Evolutionary conservation across 2,113 vertebrate species (phyloP), one percentile per base, ranked within the genome.

Genomic region (Ceyx margarethae): DNA sequence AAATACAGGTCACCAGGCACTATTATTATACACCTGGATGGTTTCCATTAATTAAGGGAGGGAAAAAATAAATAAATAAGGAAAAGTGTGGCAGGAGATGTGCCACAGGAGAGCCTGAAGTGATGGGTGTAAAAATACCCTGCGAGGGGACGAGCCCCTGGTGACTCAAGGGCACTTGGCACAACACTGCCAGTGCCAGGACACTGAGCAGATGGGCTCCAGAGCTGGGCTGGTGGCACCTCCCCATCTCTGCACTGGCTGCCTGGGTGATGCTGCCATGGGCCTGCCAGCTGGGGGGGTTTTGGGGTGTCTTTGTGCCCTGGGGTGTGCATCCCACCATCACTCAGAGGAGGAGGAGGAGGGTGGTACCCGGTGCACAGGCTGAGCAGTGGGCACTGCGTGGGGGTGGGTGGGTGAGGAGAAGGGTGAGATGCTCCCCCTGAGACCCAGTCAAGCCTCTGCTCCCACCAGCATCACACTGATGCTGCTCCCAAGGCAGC

Each of bases 121-220:
- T 0, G 1, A 31, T 10, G 56, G 51, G 57, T n/a, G 85, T 21
- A 68, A 40, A 83, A 65, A 81, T 22, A 76, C 35, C 60, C 58
- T 1, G 0, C 0, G 6, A 1, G 5, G 64, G 67, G 64, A 54
- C 1, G 1, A 77, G 58, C 64, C 2, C 5, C 0, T 4, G 50
- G 73, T 68, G 64, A 53, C 40, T 75, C 73, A 33, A 0, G 6
- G 46, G 31, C 48, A 18, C 18, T 45, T n/a, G 71, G 79, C 45
- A 56, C 45, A 84, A 64, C 3, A 0, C 0, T 7, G n/a, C 42
- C 46, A 66, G 78, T 14, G 8, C 56, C 1, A 1, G 75, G 64
- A 54, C 17, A 11, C 1, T 0, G 4, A 56, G 72, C 84, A 92
- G 76, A 82, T 23, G 83, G 89, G 72, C 42, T 87, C 66, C 35